Conservation (phyloP, 1,140 invertebrate genomes). For the Cydia strobilella region DNA sequence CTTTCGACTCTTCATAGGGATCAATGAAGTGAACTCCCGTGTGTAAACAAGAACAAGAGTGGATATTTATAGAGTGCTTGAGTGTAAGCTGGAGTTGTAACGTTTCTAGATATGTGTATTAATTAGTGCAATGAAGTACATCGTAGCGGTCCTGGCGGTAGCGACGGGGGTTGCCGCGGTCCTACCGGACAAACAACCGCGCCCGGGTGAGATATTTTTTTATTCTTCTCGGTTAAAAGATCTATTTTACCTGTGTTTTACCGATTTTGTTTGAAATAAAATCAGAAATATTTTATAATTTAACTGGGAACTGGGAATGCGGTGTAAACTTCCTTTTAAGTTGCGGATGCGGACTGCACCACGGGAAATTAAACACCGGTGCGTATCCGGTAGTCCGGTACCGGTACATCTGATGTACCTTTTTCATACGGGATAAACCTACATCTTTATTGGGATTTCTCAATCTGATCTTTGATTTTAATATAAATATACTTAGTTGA, state of each 20-base stretch:
- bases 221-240: no score
- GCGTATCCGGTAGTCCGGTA: no score
- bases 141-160: conserved; percentile 1
- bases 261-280: no score
- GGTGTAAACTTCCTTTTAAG: no score
- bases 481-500: no score
- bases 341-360: not conserved
- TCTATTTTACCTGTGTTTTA: no score
- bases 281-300: no score
- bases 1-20: not conserved
- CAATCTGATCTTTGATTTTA: no score
- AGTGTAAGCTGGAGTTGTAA: conserved; percentile 13
- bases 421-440: not conserved
- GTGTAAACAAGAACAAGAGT: conserved; percentile 29
- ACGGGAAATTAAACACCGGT: conserved; percentile 2
- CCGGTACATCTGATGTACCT: no score
- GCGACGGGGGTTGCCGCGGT: not conserved
- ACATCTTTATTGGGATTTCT: not conserved
- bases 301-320: no score
- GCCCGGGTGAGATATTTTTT: conserved; percentile 12
- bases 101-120: conserved; percentile 27
- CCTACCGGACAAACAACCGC: not conserved
- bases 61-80: conserved; percentile 27
- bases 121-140: conserved; percentile 16
- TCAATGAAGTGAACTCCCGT: conserved; percentile 21